Percentiles rank a stretch among this genome's conserved stretches.
Evolutionary conservation across 92 coral and sea anemone species (phyloP).

Genomic region (Actinostola sp.): DNA sequence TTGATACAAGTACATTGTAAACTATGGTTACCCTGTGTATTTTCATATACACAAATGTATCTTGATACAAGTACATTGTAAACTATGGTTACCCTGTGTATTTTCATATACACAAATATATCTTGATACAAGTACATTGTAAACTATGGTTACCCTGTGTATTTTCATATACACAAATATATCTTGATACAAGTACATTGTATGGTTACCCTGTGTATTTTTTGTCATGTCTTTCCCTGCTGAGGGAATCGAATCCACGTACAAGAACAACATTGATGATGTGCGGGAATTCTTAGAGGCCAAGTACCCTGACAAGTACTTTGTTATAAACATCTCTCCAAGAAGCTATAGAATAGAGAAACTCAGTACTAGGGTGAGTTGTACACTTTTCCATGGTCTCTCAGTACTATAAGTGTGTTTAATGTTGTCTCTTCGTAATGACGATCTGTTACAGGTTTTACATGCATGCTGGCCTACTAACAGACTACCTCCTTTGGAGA

Average conservation of each 20-base stretch:
- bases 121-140: not conserved
- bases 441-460: constrained; percentile 62
- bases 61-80: too few relatives aligned
- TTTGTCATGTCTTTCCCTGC: constrained; percentile 97
- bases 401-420: too few relatives aligned
- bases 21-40: too few relatives aligned
- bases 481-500: constrained; percentile 93
- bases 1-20: too few relatives aligned
- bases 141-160: not conserved
- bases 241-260: constrained; percentile 95
- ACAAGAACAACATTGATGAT: constrained; percentile 95
- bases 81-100: too few relatives aligned
- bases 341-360: constrained; percentile 82
- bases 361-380: constrained; percentile 85
- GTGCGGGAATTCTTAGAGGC: constrained; percentile 87
- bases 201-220: constrained; percentile 1
- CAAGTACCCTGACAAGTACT: constrained; percentile 82
- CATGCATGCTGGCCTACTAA: constrained; percentile 90
- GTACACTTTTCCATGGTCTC: too few relatives aligned
- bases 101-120: too few relatives aligned
- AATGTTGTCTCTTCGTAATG: not conserved
- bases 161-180: too few relatives aligned
- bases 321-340: constrained; percentile 90
- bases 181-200: not conserved
- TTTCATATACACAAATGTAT: too few relatives aligned